Conservation (phyloP, 2,888 invertebrate genomes). For the Aphodius granarius region DNA sequence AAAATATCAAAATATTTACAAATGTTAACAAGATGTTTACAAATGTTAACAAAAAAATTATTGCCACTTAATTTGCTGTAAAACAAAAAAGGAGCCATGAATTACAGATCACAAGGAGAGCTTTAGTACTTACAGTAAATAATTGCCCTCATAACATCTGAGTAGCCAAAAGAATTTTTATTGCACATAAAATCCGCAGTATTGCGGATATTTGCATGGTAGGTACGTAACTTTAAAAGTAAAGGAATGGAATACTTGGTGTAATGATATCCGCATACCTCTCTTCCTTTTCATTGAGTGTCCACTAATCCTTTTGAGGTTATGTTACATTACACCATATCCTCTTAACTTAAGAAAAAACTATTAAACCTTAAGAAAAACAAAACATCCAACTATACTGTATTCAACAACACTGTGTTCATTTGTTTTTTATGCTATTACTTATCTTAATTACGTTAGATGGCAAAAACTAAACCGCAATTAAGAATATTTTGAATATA, state of each 20-base stretch:
- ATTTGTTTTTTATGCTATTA: too few species aligned
- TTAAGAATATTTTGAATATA: neutral
- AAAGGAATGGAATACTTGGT: neutral
- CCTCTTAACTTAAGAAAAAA: too few species aligned
- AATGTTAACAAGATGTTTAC: too few species aligned
- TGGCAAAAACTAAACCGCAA: too few species aligned
- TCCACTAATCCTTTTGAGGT: neutral
- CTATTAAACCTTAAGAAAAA: too few species aligned
- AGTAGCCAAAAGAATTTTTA: neutral
- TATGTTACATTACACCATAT: neutral
- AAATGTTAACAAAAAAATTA: too few species aligned
- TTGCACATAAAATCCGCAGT: neutral
- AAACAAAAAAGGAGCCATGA: neutral
- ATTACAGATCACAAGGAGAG: neutral
- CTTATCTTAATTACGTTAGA: neutral
- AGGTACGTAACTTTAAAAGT: neutral
- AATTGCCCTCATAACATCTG: neutral
- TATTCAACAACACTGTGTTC: too few species aligned
- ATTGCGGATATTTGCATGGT: neutral
- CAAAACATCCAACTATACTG: too few species aligned
- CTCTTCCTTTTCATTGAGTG: neutral
- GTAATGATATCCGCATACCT: neutral
- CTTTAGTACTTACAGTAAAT: neutral
- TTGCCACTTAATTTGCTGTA: too few species aligned
- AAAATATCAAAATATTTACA: too few species aligned